Evolutionary conservation across 2,113 vertebrate genomes (phyloP), one percentile per base, ranked within the genome.

Genomic region (Neolamprologus caudopunctatus): DNA sequence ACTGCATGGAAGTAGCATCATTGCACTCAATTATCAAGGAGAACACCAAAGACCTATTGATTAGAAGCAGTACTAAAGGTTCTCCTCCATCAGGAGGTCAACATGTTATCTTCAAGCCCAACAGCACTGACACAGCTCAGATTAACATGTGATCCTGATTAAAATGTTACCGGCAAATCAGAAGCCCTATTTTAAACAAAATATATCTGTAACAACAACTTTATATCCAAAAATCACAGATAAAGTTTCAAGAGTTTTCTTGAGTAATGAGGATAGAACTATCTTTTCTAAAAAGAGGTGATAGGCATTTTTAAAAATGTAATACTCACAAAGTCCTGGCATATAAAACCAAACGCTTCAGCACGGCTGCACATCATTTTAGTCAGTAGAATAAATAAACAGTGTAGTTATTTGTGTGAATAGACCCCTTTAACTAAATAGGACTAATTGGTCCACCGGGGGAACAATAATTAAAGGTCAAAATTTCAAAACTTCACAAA

Each of bases 391-490:
- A 33, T 51, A 51, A 51, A 50, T n/a, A 78, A 78, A 33, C 21
- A 16, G 37, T 45, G 8, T 75, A 2, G 11, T 57, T 54, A 42
- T 86, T 81, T 57, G 54, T n/a, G n/a, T 45, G 7, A 33, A 21
- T 57, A 12, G 1, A 83, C 14, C 40, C 14, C 81, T 85, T 79
- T 40, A 85, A 33, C 16, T 17, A 35, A 88, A 81, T 31, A 35
- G 21, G 9, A 71, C 57, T 91, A 82, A 86, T 90, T 83, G 51
- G 71, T 63, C 84, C 26, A 12, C 3, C 9, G 33, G 47, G 89
- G 5, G 8, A 10, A 11, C 21, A 9, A 1, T 54, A 83, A 83
- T 85, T 85, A 85, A 94, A 93, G 84, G 86, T 94, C 88, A 90
- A 16, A 68, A 47, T 88, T 55, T 87, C 26, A 9, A 81, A 66